These are phyloP conservation scores for Apogon hyalosoma DNA, from an alignment of 2,797 vertebrate species.

Conservation along the genomic window DNA sequence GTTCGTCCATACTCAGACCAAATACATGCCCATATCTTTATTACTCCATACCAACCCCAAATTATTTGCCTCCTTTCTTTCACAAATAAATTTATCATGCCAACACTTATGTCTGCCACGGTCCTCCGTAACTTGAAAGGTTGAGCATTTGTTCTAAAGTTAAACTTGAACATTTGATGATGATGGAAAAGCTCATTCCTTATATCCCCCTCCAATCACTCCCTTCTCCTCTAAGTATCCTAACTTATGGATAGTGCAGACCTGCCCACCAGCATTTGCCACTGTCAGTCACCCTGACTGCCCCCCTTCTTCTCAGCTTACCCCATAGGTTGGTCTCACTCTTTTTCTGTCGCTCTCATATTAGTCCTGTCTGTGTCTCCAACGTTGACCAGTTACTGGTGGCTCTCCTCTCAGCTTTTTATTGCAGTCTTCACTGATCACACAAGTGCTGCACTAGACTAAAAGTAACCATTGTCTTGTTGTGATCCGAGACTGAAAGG, in stretches of 20 bases:
- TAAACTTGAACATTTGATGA: conserved; percentile 78
- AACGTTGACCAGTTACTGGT: conserved; percentile 73
- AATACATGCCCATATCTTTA: conserved; percentile 32
- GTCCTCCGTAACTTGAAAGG: conserved; percentile 67
- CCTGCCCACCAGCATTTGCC: conserved; percentile 81
- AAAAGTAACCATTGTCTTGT: conserved; percentile 54
- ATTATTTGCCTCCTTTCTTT: conserved; percentile 38
- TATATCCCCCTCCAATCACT: conserved; percentile 48
- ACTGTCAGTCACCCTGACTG: conserved; percentile 83
- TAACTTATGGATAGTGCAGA: conserved; percentile 78
- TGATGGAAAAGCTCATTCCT: conserved; percentile 66
- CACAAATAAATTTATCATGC: conserved; percentile 61
- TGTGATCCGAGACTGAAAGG: conserved; percentile 47
- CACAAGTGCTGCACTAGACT: conserved; percentile 58
- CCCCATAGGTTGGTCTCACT: conserved; percentile 81
- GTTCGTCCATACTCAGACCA: neutral
- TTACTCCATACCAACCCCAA: conserved; percentile 10
- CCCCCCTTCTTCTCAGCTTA: conserved; percentile 82
- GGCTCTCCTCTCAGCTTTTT: conserved; percentile 69
- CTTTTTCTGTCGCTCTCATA: conserved; percentile 83
- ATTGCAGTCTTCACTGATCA: conserved; percentile 62
- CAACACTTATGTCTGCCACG: conserved; percentile 36
- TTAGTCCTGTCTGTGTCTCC: conserved; percentile 80
- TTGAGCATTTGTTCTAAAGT: conserved; percentile 73
- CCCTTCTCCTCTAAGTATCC: conserved; percentile 51